Evolutionary conservation across 2,113 vertebrate species (phyloP).

Genomic region (Sinocyclocheilus maitianheensis): DNA sequence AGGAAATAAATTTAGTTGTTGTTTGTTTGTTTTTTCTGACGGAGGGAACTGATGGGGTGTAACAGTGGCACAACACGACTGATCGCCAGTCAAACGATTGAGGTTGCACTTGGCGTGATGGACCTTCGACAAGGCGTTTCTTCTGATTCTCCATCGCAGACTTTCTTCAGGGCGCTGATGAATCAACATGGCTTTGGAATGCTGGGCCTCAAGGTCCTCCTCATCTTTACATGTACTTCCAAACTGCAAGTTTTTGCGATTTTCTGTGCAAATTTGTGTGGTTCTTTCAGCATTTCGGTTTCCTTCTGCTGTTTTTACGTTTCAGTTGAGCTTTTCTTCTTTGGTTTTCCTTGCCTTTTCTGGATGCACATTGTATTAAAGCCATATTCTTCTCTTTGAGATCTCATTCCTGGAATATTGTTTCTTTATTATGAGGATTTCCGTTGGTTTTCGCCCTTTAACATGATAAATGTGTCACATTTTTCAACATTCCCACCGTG

Average conservation of each 20-base stretch:
- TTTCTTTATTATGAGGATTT: slow-evolving; percentile 16
- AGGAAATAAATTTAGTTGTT: slow-evolving; percentile 12
- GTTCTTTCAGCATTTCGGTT: slow-evolving; percentile 72
- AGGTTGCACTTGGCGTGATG: slow-evolving; percentile 22
- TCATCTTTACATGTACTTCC: slow-evolving; percentile 81
- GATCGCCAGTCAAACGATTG: not conserved
- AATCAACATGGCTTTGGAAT: slow-evolving; percentile 44
- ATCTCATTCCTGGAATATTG: slow-evolving; percentile 28
- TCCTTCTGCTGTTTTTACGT: slow-evolving; percentile 60
- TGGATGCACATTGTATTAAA: slow-evolving; percentile 79
- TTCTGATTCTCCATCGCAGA: slow-evolving; percentile 53
- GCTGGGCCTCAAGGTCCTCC: slow-evolving; percentile 67
- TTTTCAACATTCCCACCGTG: slow-evolving; percentile 20
- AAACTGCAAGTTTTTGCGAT: slow-evolving; percentile 83
- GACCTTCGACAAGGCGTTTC: slow-evolving; percentile 61
- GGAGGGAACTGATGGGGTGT: not conserved
- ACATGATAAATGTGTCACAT: slow-evolving; percentile 18
- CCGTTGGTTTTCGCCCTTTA: slow-evolving; percentile 31
- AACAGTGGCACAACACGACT: slow-evolving; percentile 33
- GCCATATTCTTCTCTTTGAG: slow-evolving; percentile 73
- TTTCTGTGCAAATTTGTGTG: slow-evolving; percentile 84
- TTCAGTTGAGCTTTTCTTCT: slow-evolving; percentile 57
- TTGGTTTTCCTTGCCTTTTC: slow-evolving; percentile 71
- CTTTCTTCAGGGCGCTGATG: slow-evolving; percentile 29
- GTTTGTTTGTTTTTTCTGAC: not conserved